Evolutionary conservation across 2,113 vertebrate genomes (phyloP), one percentile per base, ranked within the genome.

Genomic region (Barbus barbus): DNA sequence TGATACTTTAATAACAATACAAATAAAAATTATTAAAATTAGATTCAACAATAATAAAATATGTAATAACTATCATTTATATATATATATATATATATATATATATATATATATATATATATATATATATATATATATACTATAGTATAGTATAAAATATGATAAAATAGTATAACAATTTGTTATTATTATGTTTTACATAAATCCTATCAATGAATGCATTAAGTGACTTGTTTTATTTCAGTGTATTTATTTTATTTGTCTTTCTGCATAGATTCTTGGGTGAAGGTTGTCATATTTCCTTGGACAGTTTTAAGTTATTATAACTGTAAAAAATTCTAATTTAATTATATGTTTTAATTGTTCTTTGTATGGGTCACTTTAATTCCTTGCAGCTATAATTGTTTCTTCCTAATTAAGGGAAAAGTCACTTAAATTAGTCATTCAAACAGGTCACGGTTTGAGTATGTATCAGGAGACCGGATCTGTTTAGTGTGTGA

Each of bases 401-500:
- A 67, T 67, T 67, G 63, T 67, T 67, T 67, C 63, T 9, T 67
- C 6, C 16, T 33, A 67, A 33, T 67, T 33, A 67, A 67, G 9
- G 63, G 16, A 65, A 31, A 67, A 20, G 63, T 65, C 28, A 6
- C 28, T 33, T 28, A 9, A 63, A 63, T 16, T 8, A 5, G 28
- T 63, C 13, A 8, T 28, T 65, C 26, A 85, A 81, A 82, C 78
- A 74, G 72, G 83, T 58, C 84, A 46, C 63, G 58, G 83, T 58
- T 22, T 2, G 46, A 33, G 86, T 67, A 24, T 78, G 83, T 78
- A 78, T 83, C 9, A 89, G 92, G 91, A 91, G 87, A 91, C 85
- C 88, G 90, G 89, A 88, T 85, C 89, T 82, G 87, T 86, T 89
- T 83, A 92, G 91, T 91, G 89, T 11, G 26, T 36, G 89, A n/a